Evolutionary conservation across 2,113 vertebrate species (phyloP).

Genomic region (Platysteira castanea): DNA sequence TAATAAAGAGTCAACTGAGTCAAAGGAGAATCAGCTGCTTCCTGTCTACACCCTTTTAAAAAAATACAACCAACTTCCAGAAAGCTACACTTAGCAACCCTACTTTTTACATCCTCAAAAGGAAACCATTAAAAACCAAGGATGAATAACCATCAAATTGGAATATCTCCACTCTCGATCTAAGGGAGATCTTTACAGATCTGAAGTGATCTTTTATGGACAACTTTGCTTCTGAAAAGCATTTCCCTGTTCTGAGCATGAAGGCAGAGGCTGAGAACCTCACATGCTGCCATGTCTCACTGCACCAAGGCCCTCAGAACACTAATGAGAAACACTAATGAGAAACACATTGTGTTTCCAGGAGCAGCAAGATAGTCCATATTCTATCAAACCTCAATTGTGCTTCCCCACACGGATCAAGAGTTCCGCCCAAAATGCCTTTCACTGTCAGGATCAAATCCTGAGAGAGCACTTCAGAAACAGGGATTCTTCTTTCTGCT

Average conservation of each 20-base stretch:
- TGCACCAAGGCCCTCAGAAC: not conserved
- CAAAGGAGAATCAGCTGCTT: slow-evolving; percentile 22
- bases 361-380: not conserved
- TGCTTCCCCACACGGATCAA: not conserved
- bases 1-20: slow-evolving; percentile 27
- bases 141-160: not conserved
- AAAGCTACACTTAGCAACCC: not conserved
- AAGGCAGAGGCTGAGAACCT: not conserved
- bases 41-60: not conserved
- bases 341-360: not conserved
- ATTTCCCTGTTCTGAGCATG: not conserved
- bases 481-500: not conserved
- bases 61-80: not conserved
- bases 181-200: not conserved
- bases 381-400: not conserved
- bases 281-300: not conserved
- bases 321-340: not conserved
- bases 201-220: not conserved
- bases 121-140: not conserved
- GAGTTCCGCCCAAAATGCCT: not conserved
- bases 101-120: not conserved
- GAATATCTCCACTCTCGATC: not conserved
- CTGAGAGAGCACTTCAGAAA: not conserved
- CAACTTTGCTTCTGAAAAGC: not conserved
- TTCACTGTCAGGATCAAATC: not conserved